Base-by-base conservation (phyloP, 2,113 vertebrate genomes). In the Myotis yumanensis region DNA sequence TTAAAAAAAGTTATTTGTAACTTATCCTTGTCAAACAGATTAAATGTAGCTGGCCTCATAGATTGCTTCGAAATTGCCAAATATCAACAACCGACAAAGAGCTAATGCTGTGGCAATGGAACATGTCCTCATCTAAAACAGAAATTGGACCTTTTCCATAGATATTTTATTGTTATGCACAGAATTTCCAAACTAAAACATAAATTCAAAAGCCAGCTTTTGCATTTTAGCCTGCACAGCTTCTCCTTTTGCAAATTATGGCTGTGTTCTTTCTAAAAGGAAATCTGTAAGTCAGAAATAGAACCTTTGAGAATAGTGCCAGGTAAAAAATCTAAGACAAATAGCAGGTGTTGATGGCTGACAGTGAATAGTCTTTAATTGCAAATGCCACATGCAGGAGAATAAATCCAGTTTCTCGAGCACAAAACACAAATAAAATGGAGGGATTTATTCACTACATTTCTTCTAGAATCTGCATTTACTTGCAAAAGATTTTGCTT, bases 1-100 rank as follows among this genome's bases (percentile, higher is more conserved):
- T 89, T 96, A 83, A 96, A 66, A 66, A 57, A 94, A 91, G 64
- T 88, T 83, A 84, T 91, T 96, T 91, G 71, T 94, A 93, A 92
- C 54, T 82, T 86, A 96, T 90, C 91, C 46, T 94, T 52, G 75
- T 89, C 86, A 94, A 92, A 82, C 40, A 66, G 48, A 93, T 89
- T 79, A 95, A 57, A 93, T 68, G 62, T 92, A 90, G 62, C 43
- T 20, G 43, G 35, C 79, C 51, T 90, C 90, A 72, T 93, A 86
- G 40, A 80, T 48, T 68, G 92, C 72, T 96, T 94, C 46, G 83
- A 73, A 96, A 6, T 84, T 81, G 89, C 48, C 37, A 76, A 89
- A 87, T 68, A 89, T 96, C 25, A 88, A 66, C 75, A 93, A 89
- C n/a, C 22, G 57, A 93, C 28, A 66, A 66, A 91, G 48, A 90